A percentile compares a stretch with the other conserved stretches of the same genome.
Evolutionary conservation across 64 coral and sea anemone species (phyloP).

Genomic region (Hydrozoanthus tunicans): DNA sequence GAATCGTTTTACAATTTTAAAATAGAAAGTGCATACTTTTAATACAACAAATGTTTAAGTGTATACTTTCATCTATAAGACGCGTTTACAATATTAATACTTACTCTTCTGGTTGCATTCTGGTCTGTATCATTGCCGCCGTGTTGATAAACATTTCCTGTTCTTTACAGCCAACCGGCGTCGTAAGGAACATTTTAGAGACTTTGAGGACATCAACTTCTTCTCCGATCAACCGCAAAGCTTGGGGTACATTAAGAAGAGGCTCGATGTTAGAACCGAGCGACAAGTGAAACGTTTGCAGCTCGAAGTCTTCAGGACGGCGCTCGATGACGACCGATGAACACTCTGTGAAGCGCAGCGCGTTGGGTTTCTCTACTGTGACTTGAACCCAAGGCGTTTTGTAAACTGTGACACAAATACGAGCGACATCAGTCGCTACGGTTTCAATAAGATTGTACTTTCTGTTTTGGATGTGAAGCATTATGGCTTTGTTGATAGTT

Average conservation of each 20-base stretch:
- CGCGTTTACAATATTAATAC: background rate
- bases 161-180: slow-evolving; percentile 49
- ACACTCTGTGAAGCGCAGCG: slow-evolving; percentile 45
- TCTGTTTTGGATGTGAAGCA: slow-evolving; percentile 65
- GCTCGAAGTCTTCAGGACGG: slow-evolving; percentile 57
- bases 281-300: slow-evolving; percentile 47
- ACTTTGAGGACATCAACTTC: slow-evolving; percentile 34
- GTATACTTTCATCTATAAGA: too few relatives aligned
- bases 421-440: slow-evolving; percentile 73
- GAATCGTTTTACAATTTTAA: too few relatives aligned
- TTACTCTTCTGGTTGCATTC: slow-evolving; percentile 58
- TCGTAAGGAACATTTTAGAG: slow-evolving; percentile 54
- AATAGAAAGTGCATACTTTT: too few relatives aligned
- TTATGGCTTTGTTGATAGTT: slow-evolving; percentile 53
- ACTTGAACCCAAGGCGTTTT: slow-evolving; percentile 43
- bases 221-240: slow-evolving; percentile 37
- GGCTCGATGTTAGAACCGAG: slow-evolving; percentile 70
- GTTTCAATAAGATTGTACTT: slow-evolving; percentile 70
- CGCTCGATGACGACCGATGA: slow-evolving; percentile 61
- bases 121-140: slow-evolving; percentile 53
- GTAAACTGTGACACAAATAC: slow-evolving; percentile 63
- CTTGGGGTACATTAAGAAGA: slow-evolving; percentile 26
- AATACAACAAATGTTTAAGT: too few relatives aligned
- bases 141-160: slow-evolving; percentile 68
- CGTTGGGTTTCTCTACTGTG: slow-evolving; percentile 59